Evolutionary conservation across 2,113 vertebrate species (phyloP).

Genomic region (Columba livia): DNA sequence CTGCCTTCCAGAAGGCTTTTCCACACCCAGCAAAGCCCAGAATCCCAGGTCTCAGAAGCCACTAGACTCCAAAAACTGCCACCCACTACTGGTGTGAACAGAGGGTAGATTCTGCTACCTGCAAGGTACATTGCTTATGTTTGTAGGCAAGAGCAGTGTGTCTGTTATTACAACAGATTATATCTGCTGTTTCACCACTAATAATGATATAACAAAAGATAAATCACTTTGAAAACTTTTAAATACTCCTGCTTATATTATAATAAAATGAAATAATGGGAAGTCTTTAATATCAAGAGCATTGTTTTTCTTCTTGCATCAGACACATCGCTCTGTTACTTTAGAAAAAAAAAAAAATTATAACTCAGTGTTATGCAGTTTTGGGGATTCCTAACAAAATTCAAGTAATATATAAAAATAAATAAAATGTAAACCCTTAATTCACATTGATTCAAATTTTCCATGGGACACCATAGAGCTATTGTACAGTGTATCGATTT

Average conservation of each 20-base stretch:
- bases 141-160: not conserved
- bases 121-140: not conserved
- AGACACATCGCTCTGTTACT: not conserved
- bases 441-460: not conserved
- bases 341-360: not conserved
- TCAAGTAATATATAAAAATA: not conserved
- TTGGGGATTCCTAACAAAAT: not conserved
- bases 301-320: not conserved
- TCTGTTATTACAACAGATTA: not conserved
- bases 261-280: not conserved
- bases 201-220: not conserved
- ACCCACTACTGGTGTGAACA: fast-evolving
- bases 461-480: not conserved
- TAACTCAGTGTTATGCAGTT: not conserved
- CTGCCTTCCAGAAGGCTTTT: not conserved
- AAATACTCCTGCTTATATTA: not conserved
- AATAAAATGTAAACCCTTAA: not conserved
- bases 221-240: not conserved
- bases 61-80: not conserved
- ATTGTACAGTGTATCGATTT: not conserved
- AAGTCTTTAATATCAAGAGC: not conserved
- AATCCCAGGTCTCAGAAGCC: not conserved
- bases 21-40: not conserved
- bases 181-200: not conserved
- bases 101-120: not conserved